Percentiles rank a stretch among this genome's conserved stretches.
These are phyloP conservation scores for Crocodylus rhombifer DNA, from an alignment of 2,797 vertebrate species.

Conservation along the genomic window DNA sequence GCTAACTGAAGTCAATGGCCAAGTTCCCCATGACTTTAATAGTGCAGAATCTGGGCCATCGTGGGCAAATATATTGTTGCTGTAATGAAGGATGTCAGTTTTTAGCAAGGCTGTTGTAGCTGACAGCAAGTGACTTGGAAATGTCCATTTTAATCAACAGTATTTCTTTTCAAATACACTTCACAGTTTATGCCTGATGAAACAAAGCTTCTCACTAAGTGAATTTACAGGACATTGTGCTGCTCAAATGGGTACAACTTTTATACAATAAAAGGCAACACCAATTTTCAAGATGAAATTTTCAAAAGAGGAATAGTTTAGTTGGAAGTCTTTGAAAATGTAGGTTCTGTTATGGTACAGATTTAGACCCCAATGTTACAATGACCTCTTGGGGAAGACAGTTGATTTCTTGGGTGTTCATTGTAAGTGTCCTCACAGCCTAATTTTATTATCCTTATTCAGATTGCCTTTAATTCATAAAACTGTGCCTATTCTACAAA, in stretches of 20 bases:
- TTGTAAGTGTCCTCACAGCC: not conserved
- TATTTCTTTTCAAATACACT: constrained; percentile 24
- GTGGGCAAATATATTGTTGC: not conserved
- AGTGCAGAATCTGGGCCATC: not conserved
- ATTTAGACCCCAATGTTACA: not conserved
- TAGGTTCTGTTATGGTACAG: not conserved
- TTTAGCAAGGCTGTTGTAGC: constrained; percentile 13
- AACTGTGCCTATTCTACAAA: not conserved
- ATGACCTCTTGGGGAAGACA: not conserved
- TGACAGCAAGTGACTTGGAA: constrained; percentile 6
- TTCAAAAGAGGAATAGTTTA: constrained; percentile 32
- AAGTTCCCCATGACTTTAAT: not conserved
- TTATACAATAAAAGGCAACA: constrained; percentile 4
- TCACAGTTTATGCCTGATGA: constrained; percentile 33
- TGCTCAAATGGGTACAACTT: constrained; percentile 18
- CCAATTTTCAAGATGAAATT: not conserved
- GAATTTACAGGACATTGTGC: constrained; percentile 45
- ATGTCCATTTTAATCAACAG: constrained; percentile 60
- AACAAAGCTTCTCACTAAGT: constrained; percentile 50
- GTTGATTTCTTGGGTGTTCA: not conserved
- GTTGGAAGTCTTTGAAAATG: not conserved
- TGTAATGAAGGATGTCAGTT: constrained; percentile 13
- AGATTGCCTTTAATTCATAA: not conserved
- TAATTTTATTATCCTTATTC: not conserved
- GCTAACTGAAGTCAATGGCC: not conserved